Conservation (phyloP, 2,797 vertebrate species). For the Onychomys torridus region DNA sequence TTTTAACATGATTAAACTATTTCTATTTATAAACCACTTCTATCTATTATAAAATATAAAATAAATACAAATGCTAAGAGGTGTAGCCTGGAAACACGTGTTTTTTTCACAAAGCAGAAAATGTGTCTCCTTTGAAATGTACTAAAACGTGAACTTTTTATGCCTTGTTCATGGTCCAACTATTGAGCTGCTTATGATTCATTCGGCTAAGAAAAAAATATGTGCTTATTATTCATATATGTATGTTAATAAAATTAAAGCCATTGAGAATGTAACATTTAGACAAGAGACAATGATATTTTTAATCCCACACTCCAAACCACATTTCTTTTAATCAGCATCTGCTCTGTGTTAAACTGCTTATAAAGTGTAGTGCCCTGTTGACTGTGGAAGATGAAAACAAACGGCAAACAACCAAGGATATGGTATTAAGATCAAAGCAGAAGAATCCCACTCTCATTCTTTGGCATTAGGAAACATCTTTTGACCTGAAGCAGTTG, state of each 20-base stretch:
- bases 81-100: conserved; percentile 29
- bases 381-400: conserved; percentile 84
- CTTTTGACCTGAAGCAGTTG: conserved; percentile 79
- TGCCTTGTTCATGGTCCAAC: conserved; percentile 74
- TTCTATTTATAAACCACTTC: conserved; percentile 33
- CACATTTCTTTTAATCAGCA: conserved; percentile 86
- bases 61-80: conserved; percentile 37
- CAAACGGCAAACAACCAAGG: conserved; percentile 85
- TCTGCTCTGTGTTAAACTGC: conserved; percentile 85
- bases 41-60: conserved; percentile 39
- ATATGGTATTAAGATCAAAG: conserved; percentile 84
- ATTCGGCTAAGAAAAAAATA: conserved; percentile 81
- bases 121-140: neutral
- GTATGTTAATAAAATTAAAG: conserved; percentile 86
- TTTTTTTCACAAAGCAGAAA: conserved; percentile 42
- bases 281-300: conserved; percentile 77
- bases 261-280: conserved; percentile 83
- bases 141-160: conserved; percentile 42
- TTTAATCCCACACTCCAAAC: conserved; percentile 85
- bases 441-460: conserved; percentile 61
- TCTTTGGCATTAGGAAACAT: conserved; percentile 76
- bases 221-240: conserved; percentile 80
- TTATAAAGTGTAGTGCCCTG: conserved; percentile 80
- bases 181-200: conserved; percentile 77
- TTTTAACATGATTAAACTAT: conserved; percentile 2